Conservation (phyloP, 2,888 invertebrate species). For the Eurois occulta region DNA sequence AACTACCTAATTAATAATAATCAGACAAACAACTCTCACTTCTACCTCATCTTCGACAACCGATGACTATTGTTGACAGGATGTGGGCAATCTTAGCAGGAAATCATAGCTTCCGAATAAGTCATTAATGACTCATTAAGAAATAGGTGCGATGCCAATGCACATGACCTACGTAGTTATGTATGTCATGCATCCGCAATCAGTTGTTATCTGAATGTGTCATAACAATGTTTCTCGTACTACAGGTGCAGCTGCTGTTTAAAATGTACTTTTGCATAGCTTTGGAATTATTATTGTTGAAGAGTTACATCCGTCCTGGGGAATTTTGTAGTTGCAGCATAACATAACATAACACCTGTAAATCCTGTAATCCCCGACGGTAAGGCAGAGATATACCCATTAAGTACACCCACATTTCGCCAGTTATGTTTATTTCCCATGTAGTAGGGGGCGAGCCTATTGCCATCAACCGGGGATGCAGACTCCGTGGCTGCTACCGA, state of each 20-base stretch:
- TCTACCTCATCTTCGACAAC: slow-evolving; percentile 33
- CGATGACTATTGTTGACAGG: slow-evolving; percentile 41
- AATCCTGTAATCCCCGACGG: too few relatives aligned
- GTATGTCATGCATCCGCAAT: slow-evolving; percentile 54
- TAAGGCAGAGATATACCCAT: too few relatives aligned
- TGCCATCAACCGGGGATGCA: too few relatives aligned
- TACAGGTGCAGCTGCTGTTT: slow-evolving; percentile 41
- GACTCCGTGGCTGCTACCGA: too few relatives aligned
- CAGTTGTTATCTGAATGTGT: slow-evolving; percentile 56
- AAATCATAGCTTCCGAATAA: slow-evolving; percentile 63
- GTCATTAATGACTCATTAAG: slow-evolving; percentile 63
- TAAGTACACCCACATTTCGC: too few relatives aligned
- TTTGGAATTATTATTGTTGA: slow-evolving; percentile 13
- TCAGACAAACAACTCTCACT: slow-evolving; percentile 1
- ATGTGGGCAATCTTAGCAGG: slow-evolving; percentile 52
- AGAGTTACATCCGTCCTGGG: slow-evolving; percentile 9
- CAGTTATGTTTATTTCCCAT: too few relatives aligned
- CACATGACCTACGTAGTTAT: slow-evolving; percentile 47
- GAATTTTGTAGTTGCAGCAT: neutral
- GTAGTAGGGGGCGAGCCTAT: too few relatives aligned
- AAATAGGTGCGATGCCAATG: slow-evolving; percentile 50
- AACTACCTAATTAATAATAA: neutral
- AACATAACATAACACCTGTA: neutral
- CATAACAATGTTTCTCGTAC: slow-evolving; percentile 47
- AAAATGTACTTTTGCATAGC: slow-evolving; percentile 8